phyloP scores from a whole-genome alignment of 2,888 invertebrate genomes.

The Tinea semifulvella region DNA sequence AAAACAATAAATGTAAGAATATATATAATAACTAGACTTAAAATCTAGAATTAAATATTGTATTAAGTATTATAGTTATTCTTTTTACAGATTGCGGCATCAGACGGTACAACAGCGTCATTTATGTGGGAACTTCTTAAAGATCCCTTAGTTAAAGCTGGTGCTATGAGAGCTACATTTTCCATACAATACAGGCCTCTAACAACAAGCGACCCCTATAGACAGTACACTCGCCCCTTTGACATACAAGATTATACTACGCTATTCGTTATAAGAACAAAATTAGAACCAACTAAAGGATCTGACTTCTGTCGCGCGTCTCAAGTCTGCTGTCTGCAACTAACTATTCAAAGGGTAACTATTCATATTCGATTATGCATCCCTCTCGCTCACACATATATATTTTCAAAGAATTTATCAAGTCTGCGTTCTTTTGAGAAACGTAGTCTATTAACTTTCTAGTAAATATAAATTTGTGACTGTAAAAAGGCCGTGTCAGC shows the following conservation, averaged over 20 bases:
- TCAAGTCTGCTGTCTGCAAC: conserved; percentile 83
- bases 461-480: no score
- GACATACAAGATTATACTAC: conserved; percentile 87
- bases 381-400: no score
- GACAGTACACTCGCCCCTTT: conserved; percentile 73
- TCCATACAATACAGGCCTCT: conserved; percentile 40
- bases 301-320: conserved; percentile 89
- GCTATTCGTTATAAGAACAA: conserved; percentile 80
- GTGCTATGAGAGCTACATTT: conserved; percentile 58
- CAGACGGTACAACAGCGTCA: conserved; percentile 78
- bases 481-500: no score
- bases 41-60: no score
- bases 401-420: no score
- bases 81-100: conserved; percentile 70
- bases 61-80: no score
- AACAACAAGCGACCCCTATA: conserved; percentile 39
- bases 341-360: conserved; percentile 72
- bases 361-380: no score
- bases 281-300: conserved; percentile 80
- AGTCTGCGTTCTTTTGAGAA: no score
- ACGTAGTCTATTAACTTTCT: no score
- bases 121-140: conserved; percentile 86
- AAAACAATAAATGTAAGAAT: no score
- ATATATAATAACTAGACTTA: no score
- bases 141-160: conserved; percentile 66